Conservation (phyloP, 2,113 vertebrate genomes). For the Syrrhaptes paradoxus region DNA sequence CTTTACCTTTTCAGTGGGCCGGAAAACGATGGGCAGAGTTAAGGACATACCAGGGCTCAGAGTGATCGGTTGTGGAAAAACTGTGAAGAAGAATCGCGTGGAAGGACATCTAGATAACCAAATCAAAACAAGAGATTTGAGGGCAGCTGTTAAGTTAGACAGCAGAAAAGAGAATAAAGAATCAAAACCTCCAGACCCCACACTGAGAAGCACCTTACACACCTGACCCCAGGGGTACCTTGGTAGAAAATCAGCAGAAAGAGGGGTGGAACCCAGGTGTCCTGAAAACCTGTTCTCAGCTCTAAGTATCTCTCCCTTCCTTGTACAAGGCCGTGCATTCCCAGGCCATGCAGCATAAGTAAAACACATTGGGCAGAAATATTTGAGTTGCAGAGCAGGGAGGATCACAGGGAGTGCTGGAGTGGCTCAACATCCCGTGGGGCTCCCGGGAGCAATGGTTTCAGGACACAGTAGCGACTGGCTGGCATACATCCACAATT, state of each 20-base stretch:
- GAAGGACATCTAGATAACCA: constrained; percentile 79
- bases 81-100: constrained; percentile 83
- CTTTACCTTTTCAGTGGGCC: constrained; percentile 85
- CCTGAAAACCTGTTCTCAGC: background rate
- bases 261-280: background rate
- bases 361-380: background rate
- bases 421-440: background rate
- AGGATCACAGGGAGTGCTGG: background rate
- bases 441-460: background rate
- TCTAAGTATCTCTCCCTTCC: background rate
- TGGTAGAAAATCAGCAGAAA: background rate
- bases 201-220: background rate
- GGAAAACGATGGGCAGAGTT: constrained; percentile 85
- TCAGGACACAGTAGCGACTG: constrained; percentile 3
- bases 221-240: background rate
- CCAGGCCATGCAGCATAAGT: background rate
- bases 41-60: constrained; percentile 87
- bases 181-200: background rate
- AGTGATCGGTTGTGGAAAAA: constrained; percentile 77
- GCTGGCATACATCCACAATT: constrained; percentile 51
- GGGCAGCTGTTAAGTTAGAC: background rate
- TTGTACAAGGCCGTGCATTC: background rate
- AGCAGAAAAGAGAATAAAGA: background rate
- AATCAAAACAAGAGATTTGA: background rate
- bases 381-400: background rate